Base-by-base conservation (phyloP, 1,140 invertebrate genomes). In the Saxidomus purpurata region DNA sequence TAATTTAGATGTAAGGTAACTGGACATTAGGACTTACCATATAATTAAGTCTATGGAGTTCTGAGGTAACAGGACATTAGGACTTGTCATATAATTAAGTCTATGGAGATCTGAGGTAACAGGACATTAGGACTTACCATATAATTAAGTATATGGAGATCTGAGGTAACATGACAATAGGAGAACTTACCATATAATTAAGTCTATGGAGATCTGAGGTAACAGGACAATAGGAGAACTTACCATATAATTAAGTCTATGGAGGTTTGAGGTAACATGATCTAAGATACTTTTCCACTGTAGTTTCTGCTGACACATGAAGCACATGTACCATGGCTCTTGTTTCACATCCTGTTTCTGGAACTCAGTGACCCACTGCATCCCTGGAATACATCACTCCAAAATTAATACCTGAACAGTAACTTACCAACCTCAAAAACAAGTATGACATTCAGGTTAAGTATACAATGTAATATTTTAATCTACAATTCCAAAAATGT, bases 241-340 rank as follows among this genome's bases (percentile, higher is more conserved):
- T 79, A 88, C 86, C 86, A 88, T 69, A 49, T 88, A 88, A 38
- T 88, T 88, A 0, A 88, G 61, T 34, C 86, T 80, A 63, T 88
- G 86, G 22, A 52, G 36, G 34, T 80, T 88, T 17, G 86, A 88
- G 38, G 86, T 88, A 15, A 88, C 86, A 88, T 88, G 86, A 81
- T 88, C 86, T 22, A 88, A 36, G 1, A 88, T 88, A 52, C 40
- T 88, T 40, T 88, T 88, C 86, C 86, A 88, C 49, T 61, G 61
- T 25, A 88, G 19, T 47, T 81, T 80, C 61, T 88, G 86, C 36
- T 88, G 76, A 71, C 86, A 88, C 76, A 88, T 88, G n/a, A 79
- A 88, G 31, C 86, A 88, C 86, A 88, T 67, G 61, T 80, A 88
- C 86, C 86, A 88, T 1, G 86, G 86, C 43, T 88, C 86, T 25